phyloP scores from a whole-genome alignment of 2,888 invertebrate genomes.

The Halictus quadricinctus region DNA sequence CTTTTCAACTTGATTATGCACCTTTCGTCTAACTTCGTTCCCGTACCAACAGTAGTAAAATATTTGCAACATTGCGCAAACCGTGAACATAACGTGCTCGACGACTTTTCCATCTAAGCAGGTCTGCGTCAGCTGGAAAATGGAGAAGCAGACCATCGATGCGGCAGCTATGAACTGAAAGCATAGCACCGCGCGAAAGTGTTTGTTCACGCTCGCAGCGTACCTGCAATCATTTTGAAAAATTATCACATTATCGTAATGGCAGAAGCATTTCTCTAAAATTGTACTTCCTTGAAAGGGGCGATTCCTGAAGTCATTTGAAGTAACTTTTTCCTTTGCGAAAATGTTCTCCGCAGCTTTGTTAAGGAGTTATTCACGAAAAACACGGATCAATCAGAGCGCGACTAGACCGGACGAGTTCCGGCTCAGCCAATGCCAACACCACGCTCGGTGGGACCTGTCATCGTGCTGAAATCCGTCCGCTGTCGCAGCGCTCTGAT shows the following conservation, averaged over 20 bases:
- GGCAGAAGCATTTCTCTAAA: no score
- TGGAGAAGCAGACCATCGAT: constrained; percentile 25
- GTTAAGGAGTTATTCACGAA: no score
- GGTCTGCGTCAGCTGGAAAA: constrained; percentile 26
- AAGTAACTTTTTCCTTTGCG: no score
- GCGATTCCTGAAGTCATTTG: no score
- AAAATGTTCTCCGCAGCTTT: no score
- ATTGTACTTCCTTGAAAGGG: no score
- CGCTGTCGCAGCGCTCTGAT: no score
- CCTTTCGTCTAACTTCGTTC: constrained; percentile 61
- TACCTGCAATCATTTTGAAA: neutral
- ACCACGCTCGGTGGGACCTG: no score
- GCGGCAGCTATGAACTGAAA: neutral
- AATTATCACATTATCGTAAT: neutral
- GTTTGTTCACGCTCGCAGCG: constrained; percentile 23
- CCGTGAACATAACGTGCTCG: constrained; percentile 39
- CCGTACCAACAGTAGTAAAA: constrained; percentile 72
- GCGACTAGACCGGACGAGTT: no score
- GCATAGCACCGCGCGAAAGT: neutral
- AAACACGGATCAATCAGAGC: no score
- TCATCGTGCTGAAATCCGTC: no score
- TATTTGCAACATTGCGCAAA: constrained; percentile 62
- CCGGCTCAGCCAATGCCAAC: no score
- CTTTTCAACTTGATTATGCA: neutral
- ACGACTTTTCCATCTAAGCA: neutral